These are phyloP conservation scores for Bos indicus DNA, from an alignment of 2,113 vertebrate species.

Conservation along the genomic window DNA sequence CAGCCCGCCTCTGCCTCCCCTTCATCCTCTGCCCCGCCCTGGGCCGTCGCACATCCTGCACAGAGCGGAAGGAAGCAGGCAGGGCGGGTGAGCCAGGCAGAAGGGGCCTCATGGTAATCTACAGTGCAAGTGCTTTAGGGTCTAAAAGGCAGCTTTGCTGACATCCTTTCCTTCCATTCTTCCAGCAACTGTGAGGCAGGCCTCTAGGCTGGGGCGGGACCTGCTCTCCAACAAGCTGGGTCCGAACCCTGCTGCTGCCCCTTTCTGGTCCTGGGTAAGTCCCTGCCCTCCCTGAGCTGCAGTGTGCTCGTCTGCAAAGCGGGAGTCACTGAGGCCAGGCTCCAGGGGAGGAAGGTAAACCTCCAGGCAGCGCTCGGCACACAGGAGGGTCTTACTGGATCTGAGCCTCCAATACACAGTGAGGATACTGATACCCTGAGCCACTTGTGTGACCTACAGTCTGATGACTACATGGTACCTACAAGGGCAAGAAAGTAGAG, in stretches of 20 bases:
- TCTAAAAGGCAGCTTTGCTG: not conserved
- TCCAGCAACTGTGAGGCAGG: not conserved
- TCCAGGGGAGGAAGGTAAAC: not conserved
- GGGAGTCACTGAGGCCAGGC: not conserved
- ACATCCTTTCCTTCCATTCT: not conserved
- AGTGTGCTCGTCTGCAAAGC: not conserved
- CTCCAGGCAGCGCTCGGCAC: not conserved
- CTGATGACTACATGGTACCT: not conserved
- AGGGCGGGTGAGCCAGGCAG: fast-evolving
- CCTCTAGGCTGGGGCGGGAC: not conserved
- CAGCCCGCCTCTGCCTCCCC: conserved; percentile 96
- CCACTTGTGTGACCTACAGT: not conserved
- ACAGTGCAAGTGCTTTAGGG: not conserved
- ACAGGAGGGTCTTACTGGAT: not conserved
- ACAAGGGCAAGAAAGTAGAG: not conserved
- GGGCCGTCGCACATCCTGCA: conserved; percentile 87
- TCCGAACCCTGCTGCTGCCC: not conserved
- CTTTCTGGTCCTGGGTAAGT: not conserved
- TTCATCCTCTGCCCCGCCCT: conserved; percentile 91
- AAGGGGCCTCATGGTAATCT: fast-evolving
- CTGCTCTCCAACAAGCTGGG: not conserved
- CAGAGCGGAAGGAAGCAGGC: not conserved
- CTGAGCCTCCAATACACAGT: not conserved
- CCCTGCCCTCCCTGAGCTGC: not conserved
- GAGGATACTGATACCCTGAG: fast-evolving